phyloP scores from a whole-genome alignment of 2,888 invertebrate species.

The Acronicta alni region DNA sequence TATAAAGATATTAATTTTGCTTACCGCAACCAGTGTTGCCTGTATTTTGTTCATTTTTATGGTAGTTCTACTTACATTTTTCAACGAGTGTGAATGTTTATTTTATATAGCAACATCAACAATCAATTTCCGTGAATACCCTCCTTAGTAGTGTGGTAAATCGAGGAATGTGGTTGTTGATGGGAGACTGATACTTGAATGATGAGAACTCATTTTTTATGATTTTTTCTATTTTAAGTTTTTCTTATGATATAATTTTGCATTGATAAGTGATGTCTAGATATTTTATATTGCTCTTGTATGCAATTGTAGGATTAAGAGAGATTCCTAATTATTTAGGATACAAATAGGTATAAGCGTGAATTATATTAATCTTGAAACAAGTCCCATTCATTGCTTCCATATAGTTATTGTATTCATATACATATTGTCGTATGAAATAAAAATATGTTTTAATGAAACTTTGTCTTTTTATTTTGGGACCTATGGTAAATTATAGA shows the following conservation, averaged over 20 bases:
- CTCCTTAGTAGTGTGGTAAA: constrained; percentile 41
- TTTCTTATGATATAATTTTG: constrained; percentile 55
- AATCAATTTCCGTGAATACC: constrained; percentile 61
- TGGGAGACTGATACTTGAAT: constrained; percentile 71
- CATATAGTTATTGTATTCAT: constrained; percentile 80
- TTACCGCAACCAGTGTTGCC: constrained; percentile 37
- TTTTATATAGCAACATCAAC: constrained; percentile 71
- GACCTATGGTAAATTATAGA: neutral
- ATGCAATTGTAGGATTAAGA: constrained; percentile 56
- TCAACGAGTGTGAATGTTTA: constrained; percentile 54
- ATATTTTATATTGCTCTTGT: constrained; percentile 57
- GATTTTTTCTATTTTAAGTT: constrained; percentile 43
- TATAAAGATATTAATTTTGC: constrained; percentile 54
- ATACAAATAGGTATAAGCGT: constrained; percentile 49
- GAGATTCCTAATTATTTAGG: constrained; percentile 53
- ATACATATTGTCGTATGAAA: constrained; percentile 80
- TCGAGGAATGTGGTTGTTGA: constrained; percentile 68
- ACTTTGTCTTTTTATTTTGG: constrained; percentile 40
- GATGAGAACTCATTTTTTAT: constrained; percentile 42
- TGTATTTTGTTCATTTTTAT: constrained; percentile 36
- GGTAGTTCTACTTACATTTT: constrained; percentile 45
- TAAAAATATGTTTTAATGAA: constrained; percentile 78
- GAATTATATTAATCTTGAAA: constrained; percentile 61
- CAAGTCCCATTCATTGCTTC: constrained; percentile 85
- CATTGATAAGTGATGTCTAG: constrained; percentile 38